These are phyloP conservation scores for Hydriomena furcata DNA, from an alignment of 2,888 invertebrate genomes.

Conservation along the genomic window DNA sequence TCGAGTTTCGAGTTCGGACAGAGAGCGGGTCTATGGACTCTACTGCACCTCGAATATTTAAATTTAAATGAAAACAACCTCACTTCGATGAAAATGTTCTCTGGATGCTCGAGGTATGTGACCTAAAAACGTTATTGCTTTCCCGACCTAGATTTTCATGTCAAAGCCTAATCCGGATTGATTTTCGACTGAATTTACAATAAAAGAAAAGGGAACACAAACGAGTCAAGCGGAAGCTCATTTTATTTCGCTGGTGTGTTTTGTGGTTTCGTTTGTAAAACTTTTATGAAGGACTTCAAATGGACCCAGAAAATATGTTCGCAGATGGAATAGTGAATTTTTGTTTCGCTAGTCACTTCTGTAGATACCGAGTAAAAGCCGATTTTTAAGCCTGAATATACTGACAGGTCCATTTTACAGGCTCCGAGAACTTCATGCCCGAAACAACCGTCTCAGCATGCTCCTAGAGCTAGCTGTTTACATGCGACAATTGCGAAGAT, in stretches of 20 bases:
- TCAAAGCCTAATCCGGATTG: conserved; percentile 35
- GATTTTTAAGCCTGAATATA: neutral
- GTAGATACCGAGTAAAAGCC: neutral
- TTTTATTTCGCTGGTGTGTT: conserved; percentile 16
- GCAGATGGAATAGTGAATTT: neutral
- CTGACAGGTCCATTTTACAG: conserved; percentile 38
- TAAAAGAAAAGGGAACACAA: conserved; percentile 32
- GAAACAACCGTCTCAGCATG: conserved; percentile 63
- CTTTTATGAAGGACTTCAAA: conserved; percentile 12
- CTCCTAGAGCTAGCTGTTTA: conserved; percentile 71
- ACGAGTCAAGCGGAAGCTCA: conserved; percentile 11
- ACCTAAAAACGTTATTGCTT: conserved; percentile 20
- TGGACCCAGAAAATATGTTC: conserved; percentile 1
- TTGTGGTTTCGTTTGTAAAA: conserved; percentile 13
- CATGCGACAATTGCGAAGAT: conserved; percentile 61
- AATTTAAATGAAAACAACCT: conserved; percentile 82
- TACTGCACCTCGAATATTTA: conserved; percentile 77
- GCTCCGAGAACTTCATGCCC: conserved; percentile 61
- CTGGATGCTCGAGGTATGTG: conserved; percentile 65
- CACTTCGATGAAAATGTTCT: conserved; percentile 78
- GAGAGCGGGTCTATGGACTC: conserved; percentile 73
- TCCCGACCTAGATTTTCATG: conserved; percentile 21
- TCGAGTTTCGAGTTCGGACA: conserved; percentile 67
- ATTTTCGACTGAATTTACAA: conserved; percentile 36
- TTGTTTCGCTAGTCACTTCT: neutral